Evolutionary conservation across 2,797 vertebrate genomes (phyloP), one percentile per base, ranked within the genome.

Genomic region (Sorex maritimensis): DNA sequence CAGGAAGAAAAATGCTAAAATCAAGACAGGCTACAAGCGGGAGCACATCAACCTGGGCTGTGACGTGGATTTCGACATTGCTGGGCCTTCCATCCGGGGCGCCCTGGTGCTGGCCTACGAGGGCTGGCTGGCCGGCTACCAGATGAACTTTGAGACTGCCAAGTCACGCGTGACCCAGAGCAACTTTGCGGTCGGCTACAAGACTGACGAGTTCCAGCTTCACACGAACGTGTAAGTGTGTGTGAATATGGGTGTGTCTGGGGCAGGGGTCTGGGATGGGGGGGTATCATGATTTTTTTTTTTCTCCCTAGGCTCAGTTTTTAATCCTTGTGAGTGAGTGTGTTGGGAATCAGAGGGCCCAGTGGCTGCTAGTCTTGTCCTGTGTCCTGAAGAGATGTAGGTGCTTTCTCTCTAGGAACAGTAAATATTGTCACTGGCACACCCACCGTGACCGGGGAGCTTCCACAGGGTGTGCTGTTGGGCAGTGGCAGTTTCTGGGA

Each of bases 181-280:
- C 98, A 99, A 99, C 98, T 99, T 99, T 5, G 99, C 99, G 0
- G 99, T 99, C 49, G 99, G 99, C 91, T 99, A 99, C 95, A 99
- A 99, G 98, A 99, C 99, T 0, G 99, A 99, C 1, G 99, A 99
- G 95, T 99, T 99, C 98, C 99, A 99, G 98, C 99, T 99, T 93
- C 99, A 99, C 93, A 99, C 99, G 0, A 99, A 99, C 8, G 99
- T 99, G 99, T 99, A 98, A 98, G 98, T 98, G 95, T 34, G 0
- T 1, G 0, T 0, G 24, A 38, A 30, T 67, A 92, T 71, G 67
- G 11, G 68, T 9, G 68, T 41, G n/a, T 10, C 6, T 68, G 3
- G 5, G 4, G 44, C 44, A 5, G 41, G 92, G 52, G 34, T 19
- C 23, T 2, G 19, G 9, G 1, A 11, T 7, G 19, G 3, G 0